Percentiles rank a stretch among this genome's conserved stretches.
Conservation (phyloP, 2,888 invertebrate genomes). For the Mayetiola destructor region DNA sequence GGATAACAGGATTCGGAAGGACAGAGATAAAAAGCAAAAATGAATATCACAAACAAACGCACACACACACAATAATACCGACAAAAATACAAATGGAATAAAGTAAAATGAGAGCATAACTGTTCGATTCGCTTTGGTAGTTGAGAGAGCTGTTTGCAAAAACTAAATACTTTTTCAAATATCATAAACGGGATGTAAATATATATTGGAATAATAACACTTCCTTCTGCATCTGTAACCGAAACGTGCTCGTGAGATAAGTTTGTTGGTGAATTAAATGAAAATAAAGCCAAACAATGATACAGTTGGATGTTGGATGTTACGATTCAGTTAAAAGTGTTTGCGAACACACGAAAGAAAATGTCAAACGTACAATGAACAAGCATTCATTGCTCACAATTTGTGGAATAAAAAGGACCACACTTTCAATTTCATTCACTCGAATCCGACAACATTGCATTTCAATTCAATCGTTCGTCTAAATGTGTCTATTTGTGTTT, state of each 20-base stretch:
- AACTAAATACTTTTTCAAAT: too few relatives aligned
- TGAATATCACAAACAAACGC: neutral
- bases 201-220: neutral
- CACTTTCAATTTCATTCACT: neutral
- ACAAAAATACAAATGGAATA: neutral
- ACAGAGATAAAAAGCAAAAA: neutral
- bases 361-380: too few relatives aligned
- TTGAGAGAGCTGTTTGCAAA: too few relatives aligned
- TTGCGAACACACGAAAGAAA: too few relatives aligned
- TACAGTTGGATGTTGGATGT: too few relatives aligned
- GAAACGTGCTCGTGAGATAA: neutral
- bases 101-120: too few relatives aligned
- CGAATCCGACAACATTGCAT: neutral
- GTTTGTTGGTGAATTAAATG: neutral
- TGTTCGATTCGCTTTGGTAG: too few relatives aligned
- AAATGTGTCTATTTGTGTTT: neutral
- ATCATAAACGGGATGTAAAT: constrained; percentile 10
- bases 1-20: neutral
- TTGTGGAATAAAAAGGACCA: too few relatives aligned
- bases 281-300: neutral
- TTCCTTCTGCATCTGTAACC: neutral
- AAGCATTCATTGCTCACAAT: too few relatives aligned
- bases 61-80: neutral
- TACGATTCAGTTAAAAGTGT: too few relatives aligned
- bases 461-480: neutral